phyloP scores from a whole-genome alignment of 2,888 invertebrate species.

The Copidosoma aretas region DNA sequence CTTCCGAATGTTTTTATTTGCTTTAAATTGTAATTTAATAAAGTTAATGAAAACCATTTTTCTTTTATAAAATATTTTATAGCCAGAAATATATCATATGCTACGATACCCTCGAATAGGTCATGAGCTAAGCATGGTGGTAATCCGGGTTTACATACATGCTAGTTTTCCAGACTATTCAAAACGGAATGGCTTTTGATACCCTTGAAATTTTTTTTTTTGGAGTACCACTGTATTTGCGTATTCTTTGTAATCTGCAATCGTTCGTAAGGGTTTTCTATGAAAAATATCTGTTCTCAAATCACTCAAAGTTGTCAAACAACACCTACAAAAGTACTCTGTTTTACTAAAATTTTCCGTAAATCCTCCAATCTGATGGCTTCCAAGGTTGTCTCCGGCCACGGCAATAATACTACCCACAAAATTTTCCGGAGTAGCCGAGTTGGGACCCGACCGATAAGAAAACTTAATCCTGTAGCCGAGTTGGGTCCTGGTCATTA shows the following conservation, averaged over 20 bases:
- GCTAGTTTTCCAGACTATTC: neutral
- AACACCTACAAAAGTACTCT: constrained; percentile 13
- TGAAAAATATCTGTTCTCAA: constrained; percentile 5
- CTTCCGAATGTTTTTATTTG: no score
- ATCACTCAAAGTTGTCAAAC: neutral
- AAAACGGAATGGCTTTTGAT: constrained; percentile 45
- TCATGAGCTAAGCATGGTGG: constrained; percentile 10
- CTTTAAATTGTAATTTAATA: no score
- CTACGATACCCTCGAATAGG: neutral
- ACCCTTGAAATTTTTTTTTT: constrained; percentile 34
- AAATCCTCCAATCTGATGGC: constrained; percentile 26
- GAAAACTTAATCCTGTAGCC: no score
- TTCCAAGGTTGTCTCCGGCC: constrained; percentile 21
- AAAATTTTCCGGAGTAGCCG: no score
- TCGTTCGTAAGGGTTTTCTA: neutral
- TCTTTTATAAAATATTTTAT: neutral
- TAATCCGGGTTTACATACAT: constrained; percentile 4
- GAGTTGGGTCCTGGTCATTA: no score
- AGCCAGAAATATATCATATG: neutral
- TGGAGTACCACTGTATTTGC: no score
- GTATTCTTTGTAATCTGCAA: constrained; percentile 12
- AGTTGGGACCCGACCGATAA: no score
- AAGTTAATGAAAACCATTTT: neutral
- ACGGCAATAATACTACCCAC: constrained; percentile 13
- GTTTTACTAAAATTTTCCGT: constrained; percentile 16